phyloP scores from a whole-genome alignment of 23 tunicate species.

The Ascidia mentula region DNA sequence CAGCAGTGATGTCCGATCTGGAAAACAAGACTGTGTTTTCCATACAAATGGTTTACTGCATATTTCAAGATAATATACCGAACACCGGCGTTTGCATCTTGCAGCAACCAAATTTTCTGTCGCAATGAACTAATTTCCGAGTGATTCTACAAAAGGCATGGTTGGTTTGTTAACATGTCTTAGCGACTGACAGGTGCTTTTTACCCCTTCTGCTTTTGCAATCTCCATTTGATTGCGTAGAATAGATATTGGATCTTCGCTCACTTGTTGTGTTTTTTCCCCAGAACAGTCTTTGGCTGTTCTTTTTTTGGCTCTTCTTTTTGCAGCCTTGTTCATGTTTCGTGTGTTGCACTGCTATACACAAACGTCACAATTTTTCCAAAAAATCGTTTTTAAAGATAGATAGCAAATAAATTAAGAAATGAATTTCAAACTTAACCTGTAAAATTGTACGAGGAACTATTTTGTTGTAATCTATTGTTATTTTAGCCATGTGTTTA shows the following conservation, averaged over 20 bases:
- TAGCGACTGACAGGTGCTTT: neutral
- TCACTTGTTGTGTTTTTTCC: neutral
- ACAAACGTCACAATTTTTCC: too few species aligned
- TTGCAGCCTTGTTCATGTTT: neutral
- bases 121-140: constrained; percentile 15
- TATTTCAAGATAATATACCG: neutral
- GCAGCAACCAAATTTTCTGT: constrained; percentile 55
- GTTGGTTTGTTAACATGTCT: too few species aligned
- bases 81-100: constrained; percentile 60
- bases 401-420: too few species aligned
- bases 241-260: neutral
- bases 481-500: too few species aligned
- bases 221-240: neutral
- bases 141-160: constrained; percentile 18
- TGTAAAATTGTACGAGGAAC: too few species aligned
- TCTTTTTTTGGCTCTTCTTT: neutral
- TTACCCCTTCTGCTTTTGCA: neutral
- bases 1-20: neutral
- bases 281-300: neutral
- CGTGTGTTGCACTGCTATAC: too few species aligned
- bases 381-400: too few species aligned
- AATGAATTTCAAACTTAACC: too few species aligned
- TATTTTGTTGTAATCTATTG: too few species aligned
- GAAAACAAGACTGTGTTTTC: neutral
- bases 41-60: neutral